phyloP scores from a whole-genome alignment of 2,113 vertebrate species.

The Spea multiplicata region DNA sequence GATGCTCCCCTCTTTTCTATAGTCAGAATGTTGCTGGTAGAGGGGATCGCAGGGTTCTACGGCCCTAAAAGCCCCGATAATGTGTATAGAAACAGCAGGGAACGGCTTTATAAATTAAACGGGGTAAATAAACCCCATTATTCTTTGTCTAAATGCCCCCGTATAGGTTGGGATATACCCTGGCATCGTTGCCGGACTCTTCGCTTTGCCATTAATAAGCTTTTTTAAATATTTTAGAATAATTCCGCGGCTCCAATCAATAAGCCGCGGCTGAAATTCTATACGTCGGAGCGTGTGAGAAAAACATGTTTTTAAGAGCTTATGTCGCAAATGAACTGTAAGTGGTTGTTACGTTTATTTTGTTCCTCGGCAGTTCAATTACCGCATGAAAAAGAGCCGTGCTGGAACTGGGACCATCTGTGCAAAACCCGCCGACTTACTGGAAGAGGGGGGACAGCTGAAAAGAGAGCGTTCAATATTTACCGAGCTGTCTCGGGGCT shows the following conservation, averaged over 20 bases:
- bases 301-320: conserved; percentile 22
- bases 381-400: conserved; percentile 21
- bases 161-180: too few relatives aligned
- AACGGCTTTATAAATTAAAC: too few relatives aligned
- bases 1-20: too few relatives aligned
- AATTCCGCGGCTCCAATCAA: not conserved
- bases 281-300: not conserved
- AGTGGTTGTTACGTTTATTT: conserved; percentile 20
- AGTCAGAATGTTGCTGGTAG: too few relatives aligned
- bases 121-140: too few relatives aligned
- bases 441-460: conserved; percentile 15
- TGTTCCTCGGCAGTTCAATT: conserved; percentile 21
- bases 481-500: conserved; percentile 35
- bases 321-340: conserved; percentile 29
- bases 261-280: not conserved
- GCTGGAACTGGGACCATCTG: conserved; percentile 14
- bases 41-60: too few relatives aligned
- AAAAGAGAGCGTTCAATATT: conserved; percentile 41
- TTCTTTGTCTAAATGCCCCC: too few relatives aligned
- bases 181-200: too few relatives aligned
- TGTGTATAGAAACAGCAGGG: too few relatives aligned
- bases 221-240: not conserved
- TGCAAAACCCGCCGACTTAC: conserved; percentile 24
- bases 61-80: too few relatives aligned
- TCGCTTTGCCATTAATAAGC: not conserved